phyloP scores from a whole-genome alignment of 64 coral and sea anemone genomes.

The Stylophora pistillata region DNA sequence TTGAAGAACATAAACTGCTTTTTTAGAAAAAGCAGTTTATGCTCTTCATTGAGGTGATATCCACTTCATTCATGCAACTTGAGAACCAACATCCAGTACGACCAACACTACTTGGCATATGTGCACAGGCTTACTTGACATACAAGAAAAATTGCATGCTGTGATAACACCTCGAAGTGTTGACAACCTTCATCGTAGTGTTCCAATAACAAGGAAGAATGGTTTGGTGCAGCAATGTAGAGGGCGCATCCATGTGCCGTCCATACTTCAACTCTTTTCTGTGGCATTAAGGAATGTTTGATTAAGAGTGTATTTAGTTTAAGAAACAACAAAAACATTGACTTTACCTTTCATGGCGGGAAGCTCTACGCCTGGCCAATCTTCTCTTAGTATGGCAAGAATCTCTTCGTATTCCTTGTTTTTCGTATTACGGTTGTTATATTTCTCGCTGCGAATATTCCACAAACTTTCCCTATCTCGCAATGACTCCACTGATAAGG shows the following conservation, averaged over 20 bases:
- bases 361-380: too few species aligned
- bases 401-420: too few species aligned
- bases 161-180: not conserved
- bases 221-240: not conserved
- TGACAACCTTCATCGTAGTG: not conserved
- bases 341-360: too few species aligned
- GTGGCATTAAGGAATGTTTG: too few species aligned
- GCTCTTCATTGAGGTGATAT: conserved; percentile 40
- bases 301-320: too few species aligned
- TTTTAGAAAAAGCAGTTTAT: conserved; percentile 34
- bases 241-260: not conserved
- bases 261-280: not conserved
- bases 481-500: too few species aligned
- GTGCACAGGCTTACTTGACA: conserved; percentile 37
- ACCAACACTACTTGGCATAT: conserved; percentile 56
- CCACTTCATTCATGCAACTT: conserved; percentile 47
- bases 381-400: too few species aligned
- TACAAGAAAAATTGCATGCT: not conserved
- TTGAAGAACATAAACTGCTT: too few species aligned
- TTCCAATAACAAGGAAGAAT: conserved; percentile 13
- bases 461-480: too few species aligned
- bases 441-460: too few species aligned
- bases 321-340: too few species aligned
- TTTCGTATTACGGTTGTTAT: too few species aligned
- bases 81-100: not conserved